Evolutionary conservation across 2,888 invertebrate species (phyloP), one percentile per base, ranked within the genome.

Genomic region (Gnatocerus cornutus): DNA sequence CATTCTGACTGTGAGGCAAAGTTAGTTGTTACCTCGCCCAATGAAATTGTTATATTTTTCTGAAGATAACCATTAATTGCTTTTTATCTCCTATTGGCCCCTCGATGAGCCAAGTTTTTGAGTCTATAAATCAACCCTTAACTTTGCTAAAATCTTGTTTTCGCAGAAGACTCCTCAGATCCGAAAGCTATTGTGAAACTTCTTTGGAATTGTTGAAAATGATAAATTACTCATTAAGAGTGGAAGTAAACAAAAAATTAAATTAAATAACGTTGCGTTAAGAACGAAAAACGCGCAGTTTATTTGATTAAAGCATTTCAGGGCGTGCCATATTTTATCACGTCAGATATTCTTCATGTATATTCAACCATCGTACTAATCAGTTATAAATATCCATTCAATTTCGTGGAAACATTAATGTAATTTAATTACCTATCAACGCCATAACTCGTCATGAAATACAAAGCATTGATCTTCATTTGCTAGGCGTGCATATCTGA

Each of bases 91-190:
- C 55, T 55, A 37, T 39, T 37, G 39, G 46, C 16, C 39, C 16
- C 39, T n/a, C 55, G 39, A 58, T 58, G 58, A 59, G 59, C 59
- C 33, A 59, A 59, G 59, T 59, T 46, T 59, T 46, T 46, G 14
- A 59, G 59, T 59, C 59, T 59, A 59, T 59, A 59, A 59, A 59
- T 59, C 59, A 59, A 59, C 46, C 33, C 59, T 46, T 58, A 43
- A 43, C 58, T 58, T 45, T 46, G 46, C 33, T 59, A 46, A 46
- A 59, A 59, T 59, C 59, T 59, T 59, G 46, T 59, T 46, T 59
- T 59, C 59, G 27, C 58, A 41, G 58, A 58, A 37, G n/a, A 30
- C 16, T 46, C 1, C 46, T 16, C 46, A 16, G 13, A 46, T 14
- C 46, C 16, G 46, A 21, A n/a, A 16, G 46, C 46, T 12, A 10